These are phyloP conservation scores for Drosophila longiperda DNA, from an alignment of 2,888 invertebrate genomes.

Conservation along the genomic window DNA sequence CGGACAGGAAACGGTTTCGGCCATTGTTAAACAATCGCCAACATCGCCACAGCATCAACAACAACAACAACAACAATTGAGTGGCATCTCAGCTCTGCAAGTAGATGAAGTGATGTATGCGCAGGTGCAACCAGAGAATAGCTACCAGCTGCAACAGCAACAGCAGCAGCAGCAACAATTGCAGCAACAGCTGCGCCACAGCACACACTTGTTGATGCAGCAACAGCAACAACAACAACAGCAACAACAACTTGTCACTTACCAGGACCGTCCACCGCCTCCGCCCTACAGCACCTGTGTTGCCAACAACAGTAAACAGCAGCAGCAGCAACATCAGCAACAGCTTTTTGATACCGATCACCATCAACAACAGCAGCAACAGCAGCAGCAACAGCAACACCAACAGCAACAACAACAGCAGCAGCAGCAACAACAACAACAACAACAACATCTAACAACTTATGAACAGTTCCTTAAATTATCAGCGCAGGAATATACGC, in stretches of 20 bases:
- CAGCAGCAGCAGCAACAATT: slow-evolving; percentile 41
- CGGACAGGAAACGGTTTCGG: slow-evolving; percentile 40
- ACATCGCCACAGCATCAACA: slow-evolving; percentile 45
- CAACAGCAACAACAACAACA: slow-evolving; percentile 36
- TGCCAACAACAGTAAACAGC: slow-evolving; percentile 39
- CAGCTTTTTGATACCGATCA: slow-evolving; percentile 11
- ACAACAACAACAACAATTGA: slow-evolving; percentile 39
- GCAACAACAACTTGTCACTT: slow-evolving; percentile 41
- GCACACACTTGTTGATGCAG: slow-evolving; percentile 36
- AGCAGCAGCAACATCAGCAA: slow-evolving; percentile 26
- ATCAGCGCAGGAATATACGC: slow-evolving; percentile 71
- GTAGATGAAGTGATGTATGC: slow-evolving; percentile 62
- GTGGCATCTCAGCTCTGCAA: slow-evolving; percentile 43
- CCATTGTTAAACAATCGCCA: slow-evolving; percentile 44
- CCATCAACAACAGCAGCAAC: slow-evolving; percentile 40
- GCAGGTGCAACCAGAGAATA: slow-evolving; percentile 49
- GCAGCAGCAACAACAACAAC: slow-evolving; percentile 17
- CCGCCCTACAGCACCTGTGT: slow-evolving; percentile 67
- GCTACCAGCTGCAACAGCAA: slow-evolving; percentile 46
- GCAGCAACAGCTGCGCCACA: slow-evolving; percentile 33
- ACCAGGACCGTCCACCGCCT: slow-evolving; percentile 66
- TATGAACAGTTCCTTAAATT: slow-evolving; percentile 81
- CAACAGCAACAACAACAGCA: slow-evolving; percentile 28
- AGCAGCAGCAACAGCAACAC: slow-evolving; percentile 1
- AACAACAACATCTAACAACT: slow-evolving; percentile 64